These are phyloP conservation scores for Iguana delicatissima DNA, from an alignment of 2,797 vertebrate genomes.

Conservation along the genomic window DNA sequence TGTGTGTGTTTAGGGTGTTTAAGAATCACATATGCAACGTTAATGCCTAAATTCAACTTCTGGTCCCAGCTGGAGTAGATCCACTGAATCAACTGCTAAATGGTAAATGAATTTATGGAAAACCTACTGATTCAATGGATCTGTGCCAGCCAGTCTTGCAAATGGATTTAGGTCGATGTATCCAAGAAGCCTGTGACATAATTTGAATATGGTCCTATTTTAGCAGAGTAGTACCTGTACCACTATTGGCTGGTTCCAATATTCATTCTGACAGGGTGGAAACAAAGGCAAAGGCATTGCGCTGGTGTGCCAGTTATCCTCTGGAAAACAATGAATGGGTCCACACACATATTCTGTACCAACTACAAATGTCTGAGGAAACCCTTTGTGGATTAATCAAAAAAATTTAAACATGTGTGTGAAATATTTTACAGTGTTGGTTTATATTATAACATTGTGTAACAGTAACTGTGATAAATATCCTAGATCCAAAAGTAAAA, in stretches of 20 bases:
- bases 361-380: background rate
- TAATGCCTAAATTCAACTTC: no score
- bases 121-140: no score
- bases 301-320: no score
- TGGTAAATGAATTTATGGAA: no score
- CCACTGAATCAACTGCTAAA: no score
- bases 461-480: background rate
- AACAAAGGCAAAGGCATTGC: background rate
- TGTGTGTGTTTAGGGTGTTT: background rate
- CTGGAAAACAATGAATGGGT: background rate
- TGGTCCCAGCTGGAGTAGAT: no score
- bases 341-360: background rate
- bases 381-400: background rate
- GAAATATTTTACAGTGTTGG: background rate
- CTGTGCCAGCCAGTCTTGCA: no score
- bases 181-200: background rate
- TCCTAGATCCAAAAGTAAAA: background rate
- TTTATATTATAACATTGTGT: background rate
- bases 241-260: background rate
- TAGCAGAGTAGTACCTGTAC: no score
- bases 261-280: background rate
- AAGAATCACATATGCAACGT: background rate
- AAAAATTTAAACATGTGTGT: background rate
- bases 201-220: background rate
- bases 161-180: no score